Evolutionary conservation across 2,888 invertebrate genomes (phyloP), one percentile per base, ranked within the genome.

Genomic region (Scaptomyza tumidula): DNA sequence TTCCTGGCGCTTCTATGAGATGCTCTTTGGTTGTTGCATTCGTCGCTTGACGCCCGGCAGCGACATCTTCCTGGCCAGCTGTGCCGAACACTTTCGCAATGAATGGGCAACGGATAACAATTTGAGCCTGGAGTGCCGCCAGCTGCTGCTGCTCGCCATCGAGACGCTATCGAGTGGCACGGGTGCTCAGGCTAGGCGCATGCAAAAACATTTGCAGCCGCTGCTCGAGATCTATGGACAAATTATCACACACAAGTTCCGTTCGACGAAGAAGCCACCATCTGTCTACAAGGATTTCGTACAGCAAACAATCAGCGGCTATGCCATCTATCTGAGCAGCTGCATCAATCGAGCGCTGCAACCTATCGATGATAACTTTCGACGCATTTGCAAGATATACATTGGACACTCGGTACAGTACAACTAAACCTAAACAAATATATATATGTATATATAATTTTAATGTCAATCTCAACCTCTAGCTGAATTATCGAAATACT

Each of bases 381-480:
- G 90, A 2, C 88, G 90, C 27, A 89, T 92, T 6, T 90, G 89
- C 65, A 92, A 92, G 68, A 90, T 91, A 50, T 92, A 90, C 64
- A 90, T 92, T 50, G 90, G 90, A 10, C 84, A 92, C 65, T 91
- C 92, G 78, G 92, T 24, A 19, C 1, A 19, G 19, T 2, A 19
- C 19, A 1, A 1, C 19, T 19, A 19, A 19, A 2, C 19, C 24
- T 3, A 24, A 24, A 24, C 24, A 24, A 24, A 24, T 24, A 24
- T 24, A 24, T 24, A 1, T 24, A 24, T 24, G 2, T 19, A 19
- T 19, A 19, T 19, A 19, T 19, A 19, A 19, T 19, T 19, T 19
- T 19, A 19, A 19, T 1, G 1, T 19, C 19, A 19, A 19, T 1
- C 19, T 19, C 2, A 19, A 19, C 1, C 19, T 19, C 19, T 19